phyloP scores from a whole-genome alignment of 2,113 vertebrate genomes.

The Furnarius figulus region DNA sequence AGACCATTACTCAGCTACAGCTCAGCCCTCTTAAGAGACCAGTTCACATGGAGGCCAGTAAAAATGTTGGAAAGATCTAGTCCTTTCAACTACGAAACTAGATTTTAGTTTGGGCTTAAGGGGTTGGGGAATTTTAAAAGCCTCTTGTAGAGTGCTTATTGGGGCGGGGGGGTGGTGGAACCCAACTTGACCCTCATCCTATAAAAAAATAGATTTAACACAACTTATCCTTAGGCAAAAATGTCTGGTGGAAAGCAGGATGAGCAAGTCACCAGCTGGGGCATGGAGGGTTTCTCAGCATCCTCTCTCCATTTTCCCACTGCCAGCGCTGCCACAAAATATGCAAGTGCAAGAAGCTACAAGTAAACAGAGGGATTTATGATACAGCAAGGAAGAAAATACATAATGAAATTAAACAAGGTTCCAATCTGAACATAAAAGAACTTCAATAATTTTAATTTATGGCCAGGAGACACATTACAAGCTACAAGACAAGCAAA shows the following conservation, averaged over 20 bases:
- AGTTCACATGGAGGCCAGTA: background rate
- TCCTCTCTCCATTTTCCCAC: background rate
- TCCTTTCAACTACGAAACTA: background rate
- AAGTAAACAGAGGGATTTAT: background rate
- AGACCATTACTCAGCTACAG: background rate
- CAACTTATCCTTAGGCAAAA: background rate
- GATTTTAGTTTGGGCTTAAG: background rate
- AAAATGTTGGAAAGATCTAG: background rate
- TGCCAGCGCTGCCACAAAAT: background rate
- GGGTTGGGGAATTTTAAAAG: background rate
- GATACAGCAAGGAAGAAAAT: background rate
- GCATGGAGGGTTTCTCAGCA: background rate
- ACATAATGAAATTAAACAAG: slow-evolving; percentile 1
- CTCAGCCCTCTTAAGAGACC: background rate
- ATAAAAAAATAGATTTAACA: background rate
- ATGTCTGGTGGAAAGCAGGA: background rate
- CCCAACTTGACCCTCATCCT: background rate
- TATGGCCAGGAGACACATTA: slow-evolving; percentile 4
- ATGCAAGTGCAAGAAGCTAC: background rate
- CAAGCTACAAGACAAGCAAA: background rate
- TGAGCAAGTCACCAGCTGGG: background rate
- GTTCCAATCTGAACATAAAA: background rate
- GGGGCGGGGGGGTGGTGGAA: no score
- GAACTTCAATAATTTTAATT: slow-evolving; percentile 3
- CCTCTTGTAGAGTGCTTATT: background rate